Evolutionary conservation across 2,888 invertebrate species (phyloP), one percentile per base, ranked within the genome.

Genomic region (Agonum fuliginosum): DNA sequence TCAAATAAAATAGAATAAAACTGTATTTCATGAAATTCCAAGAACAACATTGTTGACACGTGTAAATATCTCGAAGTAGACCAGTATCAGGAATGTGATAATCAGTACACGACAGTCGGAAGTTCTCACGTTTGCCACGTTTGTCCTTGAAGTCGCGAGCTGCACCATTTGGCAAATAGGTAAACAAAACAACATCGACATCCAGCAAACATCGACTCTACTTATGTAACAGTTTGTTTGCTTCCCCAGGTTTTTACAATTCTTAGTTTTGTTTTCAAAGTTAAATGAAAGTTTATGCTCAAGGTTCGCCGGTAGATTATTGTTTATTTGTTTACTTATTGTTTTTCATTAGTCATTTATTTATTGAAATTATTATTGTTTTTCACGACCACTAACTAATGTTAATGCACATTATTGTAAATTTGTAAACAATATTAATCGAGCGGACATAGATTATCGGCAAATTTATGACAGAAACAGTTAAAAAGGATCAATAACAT

Each of bases 171-270:
- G 58, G 30, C 58, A 62, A 58, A 58, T 27, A 62, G 58, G 30
- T 62, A 62, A 62, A 62, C 58, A 62, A 30, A 62, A 62, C 58
- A 62, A 4, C 54, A 54, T 24, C 58, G 58, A 62, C n/a, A n/a
- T n/a, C n/a, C n/a, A n/a, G n/a, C n/a, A n/a, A n/a, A n/a, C n/a
- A n/a, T n/a, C n/a, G n/a, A 30, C 34, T 46, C 17, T 30, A 17
- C 12, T 62, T 62, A 62, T 30, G 30, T 12, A 62, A 62, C 17
- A n/a, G n/a, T n/a, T n/a, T n/a, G n/a, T n/a, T n/a, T n/a, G n/a
- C n/a, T n/a, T n/a, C n/a, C n/a, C n/a, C n/a, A n/a, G n/a, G n/a
- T n/a, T n/a, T n/a, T n/a, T n/a, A n/a, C n/a, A n/a, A n/a, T n/a
- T n/a, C n/a, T 62, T 10, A 30, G 17, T 14, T 30, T 62, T 30